Evolutionary conservation across 37 sponge, comb jelly and placozoan species (phyloP).

Genomic region (Crambe crambe): DNA sequence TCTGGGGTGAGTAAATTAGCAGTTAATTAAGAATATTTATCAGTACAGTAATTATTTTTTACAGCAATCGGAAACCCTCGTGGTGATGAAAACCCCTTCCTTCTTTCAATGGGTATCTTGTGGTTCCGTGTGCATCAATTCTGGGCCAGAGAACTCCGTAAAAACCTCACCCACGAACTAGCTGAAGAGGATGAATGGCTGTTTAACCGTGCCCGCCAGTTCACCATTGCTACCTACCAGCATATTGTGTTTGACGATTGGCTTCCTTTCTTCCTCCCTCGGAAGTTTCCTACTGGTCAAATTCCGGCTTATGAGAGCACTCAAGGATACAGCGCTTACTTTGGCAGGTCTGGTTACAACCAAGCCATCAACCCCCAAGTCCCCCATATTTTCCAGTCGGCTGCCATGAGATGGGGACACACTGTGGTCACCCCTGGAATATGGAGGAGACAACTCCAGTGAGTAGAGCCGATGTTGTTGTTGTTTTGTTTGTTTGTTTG

Average conservation of each 20-base stretch:
- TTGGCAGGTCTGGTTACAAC: conserved; percentile 68
- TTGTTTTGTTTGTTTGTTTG: too few relatives aligned
- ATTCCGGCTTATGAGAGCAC: conserved; percentile 22
- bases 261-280: conserved; percentile 82
- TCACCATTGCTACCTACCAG: conserved; percentile 93
- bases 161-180: neutral
- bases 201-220: conserved; percentile 87
- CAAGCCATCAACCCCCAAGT: conserved; percentile 81
- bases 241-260: conserved; percentile 82
- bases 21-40: too few relatives aligned
- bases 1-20: conserved; percentile 77
- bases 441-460: conserved; percentile 59
- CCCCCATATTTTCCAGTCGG: conserved; percentile 90
- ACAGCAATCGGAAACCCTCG: conserved; percentile 93
- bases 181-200: conserved; percentile 80
- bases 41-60: too few relatives aligned
- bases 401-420: conserved; percentile 96
- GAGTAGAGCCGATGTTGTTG: neutral
- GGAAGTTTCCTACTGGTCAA: conserved; percentile 30
- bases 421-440: conserved; percentile 91
- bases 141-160: conserved; percentile 59
- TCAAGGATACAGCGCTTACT: conserved; percentile 67
- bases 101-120: conserved; percentile 80
- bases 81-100: conserved; percentile 94
- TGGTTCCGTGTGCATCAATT: conserved; percentile 93